These are phyloP conservation scores for Cheilosia grossa DNA, from an alignment of 2,888 invertebrate species.

Conservation along the genomic window DNA sequence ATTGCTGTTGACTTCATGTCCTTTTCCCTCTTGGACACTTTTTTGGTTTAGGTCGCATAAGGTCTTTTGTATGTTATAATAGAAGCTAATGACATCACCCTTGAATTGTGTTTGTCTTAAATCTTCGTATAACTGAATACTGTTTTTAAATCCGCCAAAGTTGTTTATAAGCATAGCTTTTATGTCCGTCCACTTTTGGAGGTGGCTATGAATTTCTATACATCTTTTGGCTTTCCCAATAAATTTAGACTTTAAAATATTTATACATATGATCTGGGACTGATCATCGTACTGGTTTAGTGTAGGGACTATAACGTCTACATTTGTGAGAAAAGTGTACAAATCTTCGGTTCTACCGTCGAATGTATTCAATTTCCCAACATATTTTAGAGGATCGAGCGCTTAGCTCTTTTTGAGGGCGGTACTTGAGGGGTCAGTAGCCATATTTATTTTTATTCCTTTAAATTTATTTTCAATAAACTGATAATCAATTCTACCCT, in stretches of 20 bases:
- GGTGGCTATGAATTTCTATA: slow-evolving; percentile 30
- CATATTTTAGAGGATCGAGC: slow-evolving; percentile 30
- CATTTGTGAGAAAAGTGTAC: slow-evolving; percentile 28
- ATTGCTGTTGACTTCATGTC: too few relatives aligned
- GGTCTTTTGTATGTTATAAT: slow-evolving; percentile 10
- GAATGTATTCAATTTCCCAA: slow-evolving; percentile 35
- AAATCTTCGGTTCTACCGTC: slow-evolving; percentile 37
- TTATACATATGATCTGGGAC: too few relatives aligned
- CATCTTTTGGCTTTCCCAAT: slow-evolving; percentile 21
- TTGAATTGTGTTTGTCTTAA: slow-evolving; percentile 6
- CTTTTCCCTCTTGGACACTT: too few relatives aligned
- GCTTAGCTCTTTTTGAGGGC: not conserved
- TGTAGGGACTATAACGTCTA: slow-evolving; percentile 29
- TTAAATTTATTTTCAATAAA: not conserved
- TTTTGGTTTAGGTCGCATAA: too few relatives aligned
- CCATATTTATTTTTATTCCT: not conserved
- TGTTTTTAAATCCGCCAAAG: slow-evolving; percentile 5
- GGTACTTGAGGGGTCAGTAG: not conserved
- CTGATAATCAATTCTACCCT: not conserved
- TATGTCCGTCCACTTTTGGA: slow-evolving; percentile 18
- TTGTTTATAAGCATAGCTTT: slow-evolving; percentile 15
- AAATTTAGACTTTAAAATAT: slow-evolving; percentile 35
- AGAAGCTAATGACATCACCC: slow-evolving; percentile 8
- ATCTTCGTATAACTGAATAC: slow-evolving; percentile 16
- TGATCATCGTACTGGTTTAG: too few relatives aligned